Percentiles rank a stretch among this genome's conserved stretches.
phyloP scores from a whole-genome alignment of 2,797 vertebrate species.

The Dallia pectoralis region DNA sequence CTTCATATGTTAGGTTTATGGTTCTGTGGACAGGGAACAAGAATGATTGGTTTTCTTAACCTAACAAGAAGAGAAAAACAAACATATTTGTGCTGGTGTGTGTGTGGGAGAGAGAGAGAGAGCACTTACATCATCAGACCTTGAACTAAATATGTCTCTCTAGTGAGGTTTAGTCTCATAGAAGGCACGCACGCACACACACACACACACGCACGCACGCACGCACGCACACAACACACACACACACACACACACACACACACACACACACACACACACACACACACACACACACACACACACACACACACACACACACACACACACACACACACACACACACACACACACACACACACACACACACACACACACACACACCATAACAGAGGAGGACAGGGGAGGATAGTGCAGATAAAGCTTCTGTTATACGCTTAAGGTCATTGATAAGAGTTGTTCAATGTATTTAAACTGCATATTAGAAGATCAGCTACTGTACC shows the following conservation, averaged over 20 bases:
- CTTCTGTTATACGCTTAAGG: constrained; percentile 4
- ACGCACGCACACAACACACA: no score
- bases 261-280: constrained; percentile 10
- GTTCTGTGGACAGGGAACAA: no score
- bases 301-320: no score
- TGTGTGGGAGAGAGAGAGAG: constrained; percentile 2
- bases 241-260: constrained; percentile 17
- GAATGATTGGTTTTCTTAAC: no score
- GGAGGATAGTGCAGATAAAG: background rate
- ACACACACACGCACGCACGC: constrained; percentile 15
- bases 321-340: no score
- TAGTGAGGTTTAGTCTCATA: constrained; percentile 20
- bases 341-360: no score
- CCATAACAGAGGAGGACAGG: constrained; percentile 19
- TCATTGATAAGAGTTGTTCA: background rate
- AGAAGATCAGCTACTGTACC: background rate
- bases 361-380: constrained; percentile 4
- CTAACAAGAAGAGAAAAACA: no score
- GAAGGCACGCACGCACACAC: background rate
- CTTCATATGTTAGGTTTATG: no score
- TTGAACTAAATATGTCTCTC: constrained; percentile 51
- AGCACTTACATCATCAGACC: constrained; percentile 37
- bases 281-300: background rate
- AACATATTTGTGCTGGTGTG: background rate
- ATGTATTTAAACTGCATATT: background rate